phyloP scores from a whole-genome alignment of 2,797 vertebrate genomes.

The Channallabes apus region DNA sequence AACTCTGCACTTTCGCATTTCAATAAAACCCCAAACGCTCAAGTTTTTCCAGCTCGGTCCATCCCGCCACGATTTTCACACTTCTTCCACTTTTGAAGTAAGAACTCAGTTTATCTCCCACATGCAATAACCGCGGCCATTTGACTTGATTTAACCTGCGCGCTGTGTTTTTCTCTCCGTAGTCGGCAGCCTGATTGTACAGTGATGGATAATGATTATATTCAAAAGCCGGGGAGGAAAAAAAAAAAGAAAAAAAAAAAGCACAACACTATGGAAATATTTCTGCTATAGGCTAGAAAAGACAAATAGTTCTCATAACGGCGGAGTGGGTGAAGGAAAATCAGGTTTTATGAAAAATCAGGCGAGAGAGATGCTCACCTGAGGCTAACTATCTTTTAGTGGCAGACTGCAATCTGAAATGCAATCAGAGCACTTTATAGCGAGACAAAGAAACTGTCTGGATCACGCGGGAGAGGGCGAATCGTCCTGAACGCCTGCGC shows the following conservation, averaged over 20 bases:
- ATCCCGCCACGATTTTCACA: not conserved
- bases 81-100: not conserved
- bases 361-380: conserved; percentile 38
- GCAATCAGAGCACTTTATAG: conserved; percentile 48
- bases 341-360: conserved; percentile 51
- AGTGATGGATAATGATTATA: conserved; percentile 43
- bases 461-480: conserved; percentile 17
- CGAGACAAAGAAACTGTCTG: conserved; percentile 35
- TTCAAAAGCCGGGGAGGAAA: conserved; percentile 33
- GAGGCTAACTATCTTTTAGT: conserved; percentile 40
- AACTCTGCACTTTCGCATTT: too few species aligned
- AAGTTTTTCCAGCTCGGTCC: not conserved
- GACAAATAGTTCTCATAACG: conserved; percentile 49
- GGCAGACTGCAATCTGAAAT: conserved; percentile 11
- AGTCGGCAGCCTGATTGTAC: conserved; percentile 34
- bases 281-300: conserved; percentile 47
- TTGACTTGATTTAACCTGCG: conserved; percentile 42
- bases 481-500: conserved; percentile 11
- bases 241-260: conserved; percentile 17
- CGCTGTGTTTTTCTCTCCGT: conserved; percentile 1
- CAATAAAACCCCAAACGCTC: not conserved
- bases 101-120: conserved; percentile 17
- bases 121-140: conserved; percentile 12
- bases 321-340: conserved; percentile 36
- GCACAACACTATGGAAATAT: conserved; percentile 48